Conservation (phyloP, 2,113 vertebrate species). For the Lampris incognitus region DNA sequence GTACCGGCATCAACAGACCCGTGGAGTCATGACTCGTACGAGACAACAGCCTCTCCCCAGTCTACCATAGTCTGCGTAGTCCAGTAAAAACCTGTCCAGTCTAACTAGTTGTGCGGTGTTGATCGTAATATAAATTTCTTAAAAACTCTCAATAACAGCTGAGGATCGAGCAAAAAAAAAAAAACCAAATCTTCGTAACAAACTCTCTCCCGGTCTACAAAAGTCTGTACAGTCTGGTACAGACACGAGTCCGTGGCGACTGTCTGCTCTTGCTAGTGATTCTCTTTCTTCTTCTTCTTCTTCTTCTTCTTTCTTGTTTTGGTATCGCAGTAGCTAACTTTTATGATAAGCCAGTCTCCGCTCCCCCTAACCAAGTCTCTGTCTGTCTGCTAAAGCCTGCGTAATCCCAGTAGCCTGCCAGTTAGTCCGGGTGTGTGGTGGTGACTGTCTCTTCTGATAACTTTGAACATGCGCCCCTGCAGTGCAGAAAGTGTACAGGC, state of each 20-base stretch:
- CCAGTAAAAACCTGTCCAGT: neutral
- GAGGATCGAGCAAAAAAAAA: too few relatives aligned
- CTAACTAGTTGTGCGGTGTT: neutral
- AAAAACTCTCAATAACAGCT: neutral
- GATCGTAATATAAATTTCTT: neutral
- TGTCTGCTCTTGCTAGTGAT: neutral
- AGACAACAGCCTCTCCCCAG: too few relatives aligned
- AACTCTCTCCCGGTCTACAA: too few relatives aligned
- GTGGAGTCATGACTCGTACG: too few relatives aligned
- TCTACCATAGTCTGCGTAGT: neutral
- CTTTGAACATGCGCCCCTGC: conserved; percentile 74
- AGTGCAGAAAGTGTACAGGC: conserved; percentile 54
- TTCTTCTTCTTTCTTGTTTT: neutral
- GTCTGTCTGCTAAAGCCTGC: conserved; percentile 41
- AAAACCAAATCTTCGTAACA: too few relatives aligned
- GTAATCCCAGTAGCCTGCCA: conserved; percentile 68
- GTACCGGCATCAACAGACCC: too few relatives aligned
- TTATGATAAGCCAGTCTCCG: conserved; percentile 4
- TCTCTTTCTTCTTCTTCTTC: conserved; percentile 8
- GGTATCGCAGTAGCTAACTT: conserved; percentile 26
- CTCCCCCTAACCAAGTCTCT: neutral
- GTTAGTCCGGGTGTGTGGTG: conserved; percentile 62
- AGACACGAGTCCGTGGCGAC: neutral
- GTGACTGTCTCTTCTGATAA: conserved; percentile 78
- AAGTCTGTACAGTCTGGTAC: too few relatives aligned